Conservation (phyloP, 1,140 invertebrate genomes). For the Charaxes varanes region DNA sequence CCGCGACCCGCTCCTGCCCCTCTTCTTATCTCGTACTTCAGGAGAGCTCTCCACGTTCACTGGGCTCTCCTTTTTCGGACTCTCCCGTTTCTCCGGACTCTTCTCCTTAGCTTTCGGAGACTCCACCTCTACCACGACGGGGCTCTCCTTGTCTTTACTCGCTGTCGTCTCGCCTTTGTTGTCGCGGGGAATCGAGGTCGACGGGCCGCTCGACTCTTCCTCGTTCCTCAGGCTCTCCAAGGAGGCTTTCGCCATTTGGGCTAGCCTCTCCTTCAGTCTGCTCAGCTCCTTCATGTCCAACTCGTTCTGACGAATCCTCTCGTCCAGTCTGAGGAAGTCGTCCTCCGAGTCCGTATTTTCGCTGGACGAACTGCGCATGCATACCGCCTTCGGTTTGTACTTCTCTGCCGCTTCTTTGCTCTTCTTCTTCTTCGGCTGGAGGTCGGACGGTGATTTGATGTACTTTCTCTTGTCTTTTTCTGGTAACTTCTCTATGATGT, state of each 20-base stretch:
- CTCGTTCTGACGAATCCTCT: constrained; percentile 53
- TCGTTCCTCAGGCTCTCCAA: too few relatives aligned
- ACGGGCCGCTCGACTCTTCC: constrained; percentile 34
- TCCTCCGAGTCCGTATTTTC: constrained; percentile 75
- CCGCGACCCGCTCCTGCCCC: constrained; percentile 24
- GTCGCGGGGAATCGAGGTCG: constrained; percentile 33
- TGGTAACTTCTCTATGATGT: constrained; percentile 73
- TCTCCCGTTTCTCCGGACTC: constrained; percentile 28
- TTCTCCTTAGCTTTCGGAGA: constrained; percentile 26
- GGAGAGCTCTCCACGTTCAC: constrained; percentile 43
- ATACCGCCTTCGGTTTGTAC: constrained; percentile 73
- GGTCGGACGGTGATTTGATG: constrained; percentile 56
- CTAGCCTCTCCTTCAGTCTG: constrained; percentile 58
- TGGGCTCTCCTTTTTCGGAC: constrained; percentile 33
- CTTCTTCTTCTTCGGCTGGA: constrained; percentile 51
- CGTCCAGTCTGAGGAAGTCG: constrained; percentile 50
- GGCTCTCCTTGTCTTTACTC: constrained; percentile 8
- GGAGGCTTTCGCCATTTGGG: constrained; percentile 64
- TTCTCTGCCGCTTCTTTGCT: constrained; percentile 31
- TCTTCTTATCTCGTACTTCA: constrained; percentile 32
- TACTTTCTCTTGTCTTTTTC: constrained; percentile 73
- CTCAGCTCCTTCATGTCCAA: constrained; percentile 77
- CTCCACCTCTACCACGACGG: constrained; percentile 17
- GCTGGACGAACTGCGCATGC: constrained; percentile 77
- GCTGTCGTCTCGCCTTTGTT: constrained; percentile 11